phyloP scores from a whole-genome alignment of 2,113 vertebrate genomes.

The Istiophorus platypterus region DNA sequence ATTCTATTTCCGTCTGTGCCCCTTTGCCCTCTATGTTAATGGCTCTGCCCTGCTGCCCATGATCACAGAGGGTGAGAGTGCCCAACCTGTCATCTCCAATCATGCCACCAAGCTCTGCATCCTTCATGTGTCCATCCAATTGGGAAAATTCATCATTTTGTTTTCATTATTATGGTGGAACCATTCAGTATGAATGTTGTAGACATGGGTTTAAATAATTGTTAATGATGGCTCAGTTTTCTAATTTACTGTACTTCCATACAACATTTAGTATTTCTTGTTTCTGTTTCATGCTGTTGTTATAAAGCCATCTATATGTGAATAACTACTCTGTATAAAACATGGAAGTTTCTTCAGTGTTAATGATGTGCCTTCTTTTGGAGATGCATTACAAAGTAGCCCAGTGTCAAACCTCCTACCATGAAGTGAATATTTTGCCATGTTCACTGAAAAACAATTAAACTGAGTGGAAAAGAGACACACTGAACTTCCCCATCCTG shows the following conservation, averaged over 20 bases:
- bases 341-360: not conserved
- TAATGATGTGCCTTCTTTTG: not conserved
- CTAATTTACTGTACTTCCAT: not conserved
- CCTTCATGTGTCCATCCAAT: constrained; percentile 38
- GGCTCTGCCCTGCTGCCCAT: constrained; percentile 13
- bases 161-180: constrained; percentile 34
- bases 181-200: constrained; percentile 21
- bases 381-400: constrained; percentile 20
- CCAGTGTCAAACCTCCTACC: not conserved
- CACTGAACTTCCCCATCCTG: not conserved
- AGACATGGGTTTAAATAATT: constrained; percentile 47
- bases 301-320: constrained; percentile 2
- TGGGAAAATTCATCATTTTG: constrained; percentile 25
- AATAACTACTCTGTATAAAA: not conserved
- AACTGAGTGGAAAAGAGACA: constrained; percentile 52
- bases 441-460: constrained; percentile 40
- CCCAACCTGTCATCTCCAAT: constrained; percentile 57
- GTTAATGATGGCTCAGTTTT: constrained; percentile 46
- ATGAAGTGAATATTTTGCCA: constrained; percentile 30
- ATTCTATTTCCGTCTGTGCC: constrained; percentile 34
- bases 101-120: constrained; percentile 18
- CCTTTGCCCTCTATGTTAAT: constrained; percentile 28
- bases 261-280: not conserved
- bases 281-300: not conserved
- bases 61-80: constrained; percentile 33